phyloP scores from a whole-genome alignment of 2,113 vertebrate species.

The Corythaixoides concolor region DNA sequence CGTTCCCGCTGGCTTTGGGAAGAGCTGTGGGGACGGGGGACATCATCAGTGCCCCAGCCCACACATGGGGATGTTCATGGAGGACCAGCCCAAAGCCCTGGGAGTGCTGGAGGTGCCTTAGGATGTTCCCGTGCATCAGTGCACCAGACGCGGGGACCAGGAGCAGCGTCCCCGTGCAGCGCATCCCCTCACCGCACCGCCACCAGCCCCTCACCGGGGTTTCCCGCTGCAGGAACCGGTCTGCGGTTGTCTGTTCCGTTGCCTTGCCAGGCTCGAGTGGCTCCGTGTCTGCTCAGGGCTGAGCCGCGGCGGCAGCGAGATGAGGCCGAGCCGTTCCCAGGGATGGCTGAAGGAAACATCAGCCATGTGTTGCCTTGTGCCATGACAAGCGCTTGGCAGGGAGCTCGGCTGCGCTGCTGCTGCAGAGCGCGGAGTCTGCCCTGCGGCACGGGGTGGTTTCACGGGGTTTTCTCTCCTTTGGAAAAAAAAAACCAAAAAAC shows the following conservation, averaged over 20 bases:
- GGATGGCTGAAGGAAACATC: background rate
- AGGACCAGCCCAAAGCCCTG: background rate
- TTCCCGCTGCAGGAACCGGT: background rate
- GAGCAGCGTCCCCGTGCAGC: background rate
- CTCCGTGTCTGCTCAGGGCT: background rate
- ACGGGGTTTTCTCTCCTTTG: fast-evolving
- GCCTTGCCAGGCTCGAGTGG: background rate
- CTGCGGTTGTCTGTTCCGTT: fast-evolving
- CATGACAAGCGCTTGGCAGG: background rate
- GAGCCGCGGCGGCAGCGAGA: background rate
- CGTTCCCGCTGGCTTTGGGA: background rate
- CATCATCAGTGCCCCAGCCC: fast-evolving
- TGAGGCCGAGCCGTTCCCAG: background rate
- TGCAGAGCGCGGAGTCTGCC: background rate
- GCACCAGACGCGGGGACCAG: fast-evolving
- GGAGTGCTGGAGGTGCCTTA: background rate
- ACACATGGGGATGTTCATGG: fast-evolving
- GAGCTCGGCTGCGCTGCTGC: background rate
- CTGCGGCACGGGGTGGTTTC: background rate
- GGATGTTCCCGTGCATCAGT: fast-evolving
- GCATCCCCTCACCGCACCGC: fast-evolving
- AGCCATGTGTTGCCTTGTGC: background rate
- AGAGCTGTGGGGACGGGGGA: background rate
- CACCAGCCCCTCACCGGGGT: fast-evolving
- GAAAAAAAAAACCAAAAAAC: background rate